phyloP scores from a whole-genome alignment of 2,888 invertebrate genomes.

The Nephrocerus scutellatus region DNA sequence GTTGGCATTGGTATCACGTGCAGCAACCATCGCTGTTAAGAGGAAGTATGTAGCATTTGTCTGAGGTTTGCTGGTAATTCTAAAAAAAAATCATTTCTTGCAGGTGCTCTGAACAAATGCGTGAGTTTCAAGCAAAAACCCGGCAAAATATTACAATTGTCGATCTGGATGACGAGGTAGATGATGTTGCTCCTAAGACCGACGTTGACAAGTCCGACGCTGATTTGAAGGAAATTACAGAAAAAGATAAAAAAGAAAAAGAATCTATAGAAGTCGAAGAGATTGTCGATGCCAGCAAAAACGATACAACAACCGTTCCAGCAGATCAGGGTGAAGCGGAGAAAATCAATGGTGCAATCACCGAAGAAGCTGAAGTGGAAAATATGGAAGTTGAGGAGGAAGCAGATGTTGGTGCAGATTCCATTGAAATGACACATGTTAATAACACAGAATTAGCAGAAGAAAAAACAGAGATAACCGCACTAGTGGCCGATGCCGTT shows the following conservation, averaged over 20 bases:
- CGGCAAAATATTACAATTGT: slow-evolving; percentile 43
- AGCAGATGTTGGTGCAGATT: too few relatives aligned
- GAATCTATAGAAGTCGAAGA: slow-evolving; percentile 14
- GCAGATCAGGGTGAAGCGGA: slow-evolving; percentile 2
- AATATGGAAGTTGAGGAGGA: slow-evolving; percentile 4
- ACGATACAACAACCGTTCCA: background rate
- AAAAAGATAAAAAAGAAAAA: slow-evolving; percentile 20
- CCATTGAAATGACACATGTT: slow-evolving; percentile 2
- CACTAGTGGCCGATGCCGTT: slow-evolving; percentile 16
- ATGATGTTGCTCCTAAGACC: slow-evolving; percentile 22
- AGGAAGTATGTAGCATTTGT: slow-evolving; percentile 45
- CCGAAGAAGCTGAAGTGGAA: slow-evolving; percentile 3
- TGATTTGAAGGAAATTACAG: slow-evolving; percentile 23
- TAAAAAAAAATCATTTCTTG: slow-evolving; percentile 1
- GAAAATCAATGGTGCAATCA: background rate
- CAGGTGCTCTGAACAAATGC: slow-evolving; percentile 38
- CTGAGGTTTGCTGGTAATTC: background rate
- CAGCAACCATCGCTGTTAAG: slow-evolving; percentile 81
- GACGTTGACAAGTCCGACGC: slow-evolving; percentile 15
- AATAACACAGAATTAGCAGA: slow-evolving; percentile 23
- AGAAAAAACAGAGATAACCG: slow-evolving; percentile 22
- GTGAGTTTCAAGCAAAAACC: slow-evolving; percentile 34
- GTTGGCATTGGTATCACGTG: slow-evolving; percentile 75
- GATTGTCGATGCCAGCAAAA: background rate
- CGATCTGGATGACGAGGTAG: slow-evolving; percentile 41